Conservation (phyloP, 2,797 vertebrate species). For the Avahi laniger region DNA sequence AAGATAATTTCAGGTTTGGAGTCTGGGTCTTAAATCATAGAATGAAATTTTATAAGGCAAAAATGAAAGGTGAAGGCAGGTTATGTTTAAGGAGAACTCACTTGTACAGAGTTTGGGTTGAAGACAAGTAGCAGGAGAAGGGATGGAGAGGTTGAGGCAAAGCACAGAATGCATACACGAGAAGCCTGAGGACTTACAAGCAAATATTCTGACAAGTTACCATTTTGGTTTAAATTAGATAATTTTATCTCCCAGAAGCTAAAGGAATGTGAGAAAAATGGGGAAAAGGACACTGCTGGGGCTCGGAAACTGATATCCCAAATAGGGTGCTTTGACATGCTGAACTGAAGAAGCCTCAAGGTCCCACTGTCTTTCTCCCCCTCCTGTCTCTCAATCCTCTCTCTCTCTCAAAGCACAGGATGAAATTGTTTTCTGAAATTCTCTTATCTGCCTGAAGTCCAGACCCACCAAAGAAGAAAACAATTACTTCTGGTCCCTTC, state of each 20-base stretch:
- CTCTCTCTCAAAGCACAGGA: not conserved
- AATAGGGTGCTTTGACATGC: not conserved
- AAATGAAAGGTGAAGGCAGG: not conserved
- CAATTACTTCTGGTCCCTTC: not conserved
- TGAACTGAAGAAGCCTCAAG: not conserved
- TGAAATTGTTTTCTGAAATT: not conserved
- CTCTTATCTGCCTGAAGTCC: not conserved
- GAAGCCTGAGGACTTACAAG: not conserved
- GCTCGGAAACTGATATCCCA: not conserved
- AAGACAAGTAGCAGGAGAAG: not conserved
- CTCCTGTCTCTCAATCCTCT: not conserved
- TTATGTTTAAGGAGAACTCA: not conserved
- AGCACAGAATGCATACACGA: not conserved
- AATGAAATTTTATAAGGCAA: not conserved
- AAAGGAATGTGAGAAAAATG: slow-evolving; percentile 23
- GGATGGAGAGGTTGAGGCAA: not conserved
- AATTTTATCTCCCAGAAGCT: not conserved
- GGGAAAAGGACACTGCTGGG: not conserved
- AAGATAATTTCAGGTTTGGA: not conserved
- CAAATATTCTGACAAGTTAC: not conserved
- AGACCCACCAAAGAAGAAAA: not conserved
- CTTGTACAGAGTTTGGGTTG: not conserved
- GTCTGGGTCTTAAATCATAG: not conserved
- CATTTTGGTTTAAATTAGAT: not conserved
- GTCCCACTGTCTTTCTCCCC: not conserved